Percentiles rank a stretch among this genome's conserved stretches.
Evolutionary conservation across 2,888 invertebrate species (phyloP).

Genomic region (Acanthosepion lycidas): DNA sequence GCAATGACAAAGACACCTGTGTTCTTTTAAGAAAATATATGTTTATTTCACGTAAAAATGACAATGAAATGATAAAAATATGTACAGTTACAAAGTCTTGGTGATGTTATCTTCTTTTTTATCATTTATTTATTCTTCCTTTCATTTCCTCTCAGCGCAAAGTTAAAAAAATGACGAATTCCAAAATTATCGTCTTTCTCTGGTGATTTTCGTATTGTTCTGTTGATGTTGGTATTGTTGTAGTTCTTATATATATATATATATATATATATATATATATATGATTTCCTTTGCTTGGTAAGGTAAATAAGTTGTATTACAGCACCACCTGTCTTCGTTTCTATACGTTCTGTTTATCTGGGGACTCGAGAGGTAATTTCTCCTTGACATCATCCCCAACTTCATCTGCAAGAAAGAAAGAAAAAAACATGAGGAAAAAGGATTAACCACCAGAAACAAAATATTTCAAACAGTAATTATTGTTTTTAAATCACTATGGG

Average conservation of each 20-base stretch:
- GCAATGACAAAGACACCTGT: neutral
- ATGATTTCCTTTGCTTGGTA: neutral
- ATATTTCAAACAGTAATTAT: neutral
- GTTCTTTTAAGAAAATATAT: neutral
- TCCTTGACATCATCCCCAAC: neutral
- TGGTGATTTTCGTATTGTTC: neutral
- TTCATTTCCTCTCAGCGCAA: neutral
- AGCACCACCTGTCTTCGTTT: slow-evolving; percentile 23
- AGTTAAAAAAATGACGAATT: neutral
- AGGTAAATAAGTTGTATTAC: neutral
- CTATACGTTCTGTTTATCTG: neutral
- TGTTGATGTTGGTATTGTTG: neutral
- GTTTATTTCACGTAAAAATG: slow-evolving; percentile 33
- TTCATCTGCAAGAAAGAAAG: neutral
- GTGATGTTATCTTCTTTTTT: neutral
- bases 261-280: neutral
- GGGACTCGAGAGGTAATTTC: neutral
- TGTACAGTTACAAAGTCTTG: slow-evolving; percentile 23
- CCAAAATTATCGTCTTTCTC: neutral
- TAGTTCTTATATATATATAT: neutral
- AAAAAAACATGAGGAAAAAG: neutral
- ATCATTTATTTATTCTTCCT: neutral
- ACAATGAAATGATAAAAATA: slow-evolving; percentile 9
- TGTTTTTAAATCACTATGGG: neutral
- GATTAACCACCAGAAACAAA: neutral